Base-by-base conservation (phyloP, 2,797 vertebrate genomes). In the Mormyrus hasselquistii region DNA sequence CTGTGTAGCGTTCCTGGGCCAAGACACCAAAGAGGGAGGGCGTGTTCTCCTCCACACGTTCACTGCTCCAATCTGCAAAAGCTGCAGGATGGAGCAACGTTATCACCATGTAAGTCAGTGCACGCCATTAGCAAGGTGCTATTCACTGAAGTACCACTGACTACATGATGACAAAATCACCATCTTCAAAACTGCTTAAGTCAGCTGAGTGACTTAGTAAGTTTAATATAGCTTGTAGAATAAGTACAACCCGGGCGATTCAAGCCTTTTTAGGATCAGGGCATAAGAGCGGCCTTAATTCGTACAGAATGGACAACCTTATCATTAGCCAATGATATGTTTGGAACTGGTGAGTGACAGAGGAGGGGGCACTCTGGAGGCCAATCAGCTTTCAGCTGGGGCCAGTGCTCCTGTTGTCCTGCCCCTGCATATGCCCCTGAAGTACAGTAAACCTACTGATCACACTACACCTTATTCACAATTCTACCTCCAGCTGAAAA, bases 61-160 rank as follows among this genome's bases (percentile, higher is more conserved):
- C 94, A 57, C 96, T 97, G 90, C 94, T 94, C 93, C 96, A 97
- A 41, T 96, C 95, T 0, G 95, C 95, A 89, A 97, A 97, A 0
- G 95, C 97, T 97, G 91, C 65, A 19, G 2, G 25, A 14, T 52
- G n/a, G 47, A 9, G 7, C 76, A 47, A 29, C n/a, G 5, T 85
- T 4, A 14, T 10, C 82, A 84, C 44, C 0, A 52, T 50, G 44
- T 1, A 25, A 12, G 22, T 22, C 8, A 44, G 16, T 47, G 16
- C 7, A 44, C 2, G 19, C 41, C 16, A 22, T 82, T 44, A 82
- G 41, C 16, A 9, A 47, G 76, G 41, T 47, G 41, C 47, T 82
- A n/a, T 47, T 82, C 14, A n/a, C 41, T 47, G 38, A n/a, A 82
- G 19, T 22, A 10, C 76, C 2, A 34, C 41, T 82, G 76, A 47